Evolutionary conservation across 1,140 invertebrate species (phyloP).

Genomic region (Trypoxylus dichotomus): DNA sequence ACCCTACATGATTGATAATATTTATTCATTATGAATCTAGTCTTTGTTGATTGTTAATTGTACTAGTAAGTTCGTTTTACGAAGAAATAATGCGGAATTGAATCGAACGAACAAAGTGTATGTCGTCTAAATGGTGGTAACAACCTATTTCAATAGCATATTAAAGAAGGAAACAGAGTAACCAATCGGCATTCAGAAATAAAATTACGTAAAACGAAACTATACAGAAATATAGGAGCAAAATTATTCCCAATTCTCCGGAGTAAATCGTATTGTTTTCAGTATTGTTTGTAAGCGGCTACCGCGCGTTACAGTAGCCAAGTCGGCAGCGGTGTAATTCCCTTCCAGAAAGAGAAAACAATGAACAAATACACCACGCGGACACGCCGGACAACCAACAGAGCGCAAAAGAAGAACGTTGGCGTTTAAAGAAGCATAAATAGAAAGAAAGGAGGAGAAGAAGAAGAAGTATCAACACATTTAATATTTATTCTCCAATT

Average conservation of each 20-base stretch:
- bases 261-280: constrained; percentile 22
- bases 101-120: too few relatives aligned
- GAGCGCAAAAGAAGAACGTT: neutral
- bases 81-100: too few relatives aligned
- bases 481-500: constrained; percentile 22
- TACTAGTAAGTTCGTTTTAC: too few relatives aligned
- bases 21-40: too few relatives aligned
- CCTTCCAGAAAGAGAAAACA: constrained; percentile 8
- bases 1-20: too few relatives aligned
- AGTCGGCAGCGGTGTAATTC: neutral
- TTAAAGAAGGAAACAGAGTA: too few relatives aligned
- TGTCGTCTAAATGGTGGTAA: too few relatives aligned
- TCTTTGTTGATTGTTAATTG: too few relatives aligned
- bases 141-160: too few relatives aligned
- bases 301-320: neutral
- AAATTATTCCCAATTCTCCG: constrained; percentile 3
- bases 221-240: neutral
- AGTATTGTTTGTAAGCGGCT: constrained; percentile 5
- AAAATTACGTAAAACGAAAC: neutral
- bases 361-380: constrained; percentile 12
- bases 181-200: neutral
- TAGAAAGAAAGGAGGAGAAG: neutral
- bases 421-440: neutral
- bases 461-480: constrained; percentile 17
- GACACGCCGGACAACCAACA: neutral